Conservation (phyloP, 2,888 invertebrate species). For the Cerceris ruficornis region DNA sequence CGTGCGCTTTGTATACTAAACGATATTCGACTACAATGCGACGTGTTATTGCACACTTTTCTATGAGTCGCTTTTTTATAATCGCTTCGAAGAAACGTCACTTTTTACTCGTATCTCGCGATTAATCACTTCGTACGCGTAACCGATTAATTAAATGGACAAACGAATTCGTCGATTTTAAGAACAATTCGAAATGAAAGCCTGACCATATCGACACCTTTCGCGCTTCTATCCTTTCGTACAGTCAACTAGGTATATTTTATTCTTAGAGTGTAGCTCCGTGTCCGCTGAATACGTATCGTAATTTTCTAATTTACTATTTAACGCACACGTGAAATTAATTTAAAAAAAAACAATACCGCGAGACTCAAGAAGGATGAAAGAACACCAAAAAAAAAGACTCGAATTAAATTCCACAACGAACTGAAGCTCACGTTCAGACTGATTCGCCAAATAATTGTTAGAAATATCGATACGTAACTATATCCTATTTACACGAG, state of each 20-base stretch:
- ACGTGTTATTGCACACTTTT: background rate
- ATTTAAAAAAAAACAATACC: background rate
- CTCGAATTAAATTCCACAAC: conserved; percentile 1
- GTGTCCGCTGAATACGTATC: too few relatives aligned
- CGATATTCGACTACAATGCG: background rate
- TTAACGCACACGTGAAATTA: background rate
- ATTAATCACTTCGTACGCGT: conserved; percentile 12
- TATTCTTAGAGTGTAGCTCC: too few relatives aligned
- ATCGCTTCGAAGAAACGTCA: too few relatives aligned
- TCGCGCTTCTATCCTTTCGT: too few relatives aligned
- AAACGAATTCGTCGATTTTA: background rate
- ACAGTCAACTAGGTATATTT: too few relatives aligned
- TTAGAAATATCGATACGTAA: conserved; percentile 18
- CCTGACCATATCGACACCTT: too few relatives aligned
- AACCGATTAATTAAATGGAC: conserved; percentile 8
- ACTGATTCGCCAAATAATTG: conserved; percentile 48
- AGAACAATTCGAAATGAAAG: background rate
- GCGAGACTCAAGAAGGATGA: background rate
- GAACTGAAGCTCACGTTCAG: conserved; percentile 40
- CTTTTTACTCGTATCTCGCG: background rate
- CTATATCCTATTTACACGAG: conserved; percentile 25
- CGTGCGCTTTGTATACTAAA: background rate
- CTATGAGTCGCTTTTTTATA: background rate
- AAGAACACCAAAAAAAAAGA: background rate
- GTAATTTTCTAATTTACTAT: background rate